Evolutionary conservation across 2,888 invertebrate species (phyloP).

Genomic region (Drosophila antonietae): DNA sequence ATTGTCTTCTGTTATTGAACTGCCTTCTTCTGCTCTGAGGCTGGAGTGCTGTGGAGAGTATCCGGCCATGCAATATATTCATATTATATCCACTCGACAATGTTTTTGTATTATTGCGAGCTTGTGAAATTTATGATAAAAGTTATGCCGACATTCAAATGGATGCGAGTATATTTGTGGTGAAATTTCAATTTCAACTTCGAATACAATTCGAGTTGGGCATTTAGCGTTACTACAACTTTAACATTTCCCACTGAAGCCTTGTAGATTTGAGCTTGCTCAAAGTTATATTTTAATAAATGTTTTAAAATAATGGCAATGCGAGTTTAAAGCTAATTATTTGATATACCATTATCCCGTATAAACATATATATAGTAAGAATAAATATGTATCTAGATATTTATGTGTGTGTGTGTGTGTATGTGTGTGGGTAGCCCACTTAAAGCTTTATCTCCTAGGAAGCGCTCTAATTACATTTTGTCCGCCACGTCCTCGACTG

Average conservation of each 20-base stretch:
- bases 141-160: constrained; percentile 55
- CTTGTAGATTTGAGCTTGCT: not conserved
- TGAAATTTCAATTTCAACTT: constrained; percentile 34
- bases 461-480: constrained; percentile 57
- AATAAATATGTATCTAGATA: not conserved
- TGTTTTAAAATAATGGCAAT: not conserved
- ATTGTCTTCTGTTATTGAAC: constrained; percentile 49
- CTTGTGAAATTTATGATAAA: constrained; percentile 66
- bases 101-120: constrained; percentile 28
- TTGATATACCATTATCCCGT: constrained; percentile 34
- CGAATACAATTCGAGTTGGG: constrained; percentile 15
- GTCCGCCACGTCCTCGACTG: constrained; percentile 1
- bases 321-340: constrained; percentile 33
- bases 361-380: not conserved
- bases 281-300: not conserved
- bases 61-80: constrained; percentile 48
- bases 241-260: not conserved
- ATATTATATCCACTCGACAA: constrained; percentile 51
- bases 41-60: not conserved
- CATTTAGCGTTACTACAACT: constrained; percentile 15
- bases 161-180: constrained; percentile 21
- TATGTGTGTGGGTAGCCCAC: not conserved
- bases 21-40: not conserved
- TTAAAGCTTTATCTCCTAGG: constrained; percentile 4
- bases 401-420: no score